phyloP scores from a whole-genome alignment of 2,888 invertebrate genomes.

The Amiota minor region DNA sequence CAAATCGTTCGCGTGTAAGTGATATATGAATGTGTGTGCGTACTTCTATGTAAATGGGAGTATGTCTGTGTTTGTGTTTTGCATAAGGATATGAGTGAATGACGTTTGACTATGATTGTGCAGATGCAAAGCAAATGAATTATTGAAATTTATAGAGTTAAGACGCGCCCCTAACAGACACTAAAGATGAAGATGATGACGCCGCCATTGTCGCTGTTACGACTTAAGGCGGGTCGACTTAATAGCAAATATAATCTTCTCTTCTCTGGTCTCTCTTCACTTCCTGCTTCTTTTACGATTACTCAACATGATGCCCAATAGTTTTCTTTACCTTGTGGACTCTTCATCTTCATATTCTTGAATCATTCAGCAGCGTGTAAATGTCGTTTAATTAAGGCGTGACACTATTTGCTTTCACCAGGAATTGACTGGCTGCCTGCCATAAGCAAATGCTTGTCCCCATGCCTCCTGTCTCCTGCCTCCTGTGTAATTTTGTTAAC shows the following conservation, averaged over 20 bases:
- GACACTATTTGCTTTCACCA: slow-evolving; percentile 44
- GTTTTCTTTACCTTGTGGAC: slow-evolving; percentile 3
- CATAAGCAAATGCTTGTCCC: no score
- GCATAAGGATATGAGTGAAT: neutral
- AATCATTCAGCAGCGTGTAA: slow-evolving; percentile 29
- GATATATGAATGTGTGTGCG: slow-evolving; percentile 14
- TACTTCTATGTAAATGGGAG: neutral
- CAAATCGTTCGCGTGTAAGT: slow-evolving; percentile 19
- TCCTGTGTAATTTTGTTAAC: neutral
- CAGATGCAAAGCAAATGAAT: slow-evolving; percentile 37
- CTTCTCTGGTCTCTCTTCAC: neutral
- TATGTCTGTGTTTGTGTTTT: neutral
- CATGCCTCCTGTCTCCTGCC: neutral
- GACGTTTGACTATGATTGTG: neutral
- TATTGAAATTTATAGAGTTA: slow-evolving; percentile 51
- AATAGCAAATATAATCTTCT: neutral
- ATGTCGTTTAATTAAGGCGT: slow-evolving; percentile 58
- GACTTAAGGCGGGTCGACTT: neutral
- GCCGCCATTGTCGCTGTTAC: neutral
- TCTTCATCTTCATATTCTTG: neutral
- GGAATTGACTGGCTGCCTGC: no score
- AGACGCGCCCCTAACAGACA: slow-evolving; percentile 17
- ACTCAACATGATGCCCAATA: no score
- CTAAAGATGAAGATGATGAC: neutral
- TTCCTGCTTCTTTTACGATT: no score